A percentile compares a stretch with the other conserved stretches of the same genome.
phyloP scores from a whole-genome alignment of 2,113 vertebrate genomes.

The Albula goreensis region DNA sequence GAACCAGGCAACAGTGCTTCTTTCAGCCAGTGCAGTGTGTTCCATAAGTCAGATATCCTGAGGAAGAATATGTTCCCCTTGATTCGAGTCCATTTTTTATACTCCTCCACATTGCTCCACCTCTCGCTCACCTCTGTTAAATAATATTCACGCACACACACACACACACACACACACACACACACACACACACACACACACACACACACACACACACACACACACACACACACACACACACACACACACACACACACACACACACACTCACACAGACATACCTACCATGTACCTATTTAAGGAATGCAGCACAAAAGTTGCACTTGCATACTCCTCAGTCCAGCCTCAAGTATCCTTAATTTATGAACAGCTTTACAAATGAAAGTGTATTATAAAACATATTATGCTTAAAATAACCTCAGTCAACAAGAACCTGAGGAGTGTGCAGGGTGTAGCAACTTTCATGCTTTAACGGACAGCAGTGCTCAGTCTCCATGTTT shows the following conservation, averaged over 20 bases:
- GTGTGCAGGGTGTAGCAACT: no score
- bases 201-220: no score
- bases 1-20: constrained; percentile 42
- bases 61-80: neutral
- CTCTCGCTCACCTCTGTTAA: neutral
- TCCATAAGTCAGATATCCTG: neutral
- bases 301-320: neutral
- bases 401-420: no score
- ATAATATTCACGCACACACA: neutral
- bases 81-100: constrained; percentile 26
- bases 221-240: no score
- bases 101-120: constrained; percentile 6
- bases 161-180: no score
- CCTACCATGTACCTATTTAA: neutral
- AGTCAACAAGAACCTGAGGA: no score
- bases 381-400: neutral
- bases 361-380: neutral
- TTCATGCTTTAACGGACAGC: no score
- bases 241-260: neutral
- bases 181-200: no score
- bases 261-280: neutral
- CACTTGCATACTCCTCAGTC: neutral
- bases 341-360: neutral
- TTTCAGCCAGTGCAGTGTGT: neutral
- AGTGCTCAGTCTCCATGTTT: no score